These are phyloP conservation scores for Bombyx mandarina DNA, from an alignment of 1,140 invertebrate genomes.

Conservation along the genomic window DNA sequence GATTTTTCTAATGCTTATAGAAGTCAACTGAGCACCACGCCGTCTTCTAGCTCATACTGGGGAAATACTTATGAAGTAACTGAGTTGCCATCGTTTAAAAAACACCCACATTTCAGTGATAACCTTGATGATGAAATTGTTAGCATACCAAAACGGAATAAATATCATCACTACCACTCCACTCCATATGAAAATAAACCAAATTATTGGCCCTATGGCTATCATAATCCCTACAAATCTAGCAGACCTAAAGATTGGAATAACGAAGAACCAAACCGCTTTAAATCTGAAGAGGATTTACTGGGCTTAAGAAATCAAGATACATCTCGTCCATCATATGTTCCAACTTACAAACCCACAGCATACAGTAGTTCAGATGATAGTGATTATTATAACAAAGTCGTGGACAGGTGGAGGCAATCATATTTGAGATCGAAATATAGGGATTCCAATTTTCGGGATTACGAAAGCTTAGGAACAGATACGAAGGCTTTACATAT, in stretches of 20 bases:
- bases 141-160: slow-evolving; percentile 45
- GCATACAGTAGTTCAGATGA: slow-evolving; percentile 27
- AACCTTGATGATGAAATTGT: slow-evolving; percentile 37
- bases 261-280: slow-evolving; percentile 35
- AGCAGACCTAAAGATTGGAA: slow-evolving; percentile 40
- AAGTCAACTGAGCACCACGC: slow-evolving; percentile 30
- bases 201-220: slow-evolving; percentile 27
- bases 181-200: slow-evolving; percentile 17
- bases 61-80: slow-evolving; percentile 41
- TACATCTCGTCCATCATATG: slow-evolving; percentile 40
- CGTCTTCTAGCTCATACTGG: slow-evolving; percentile 36
- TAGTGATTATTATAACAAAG: slow-evolving; percentile 43
- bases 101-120: slow-evolving; percentile 29
- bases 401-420: slow-evolving; percentile 54
- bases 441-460: slow-evolving; percentile 33
- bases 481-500: slow-evolving; percentile 46
- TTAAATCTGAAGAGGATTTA: slow-evolving; percentile 60
- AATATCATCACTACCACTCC: slow-evolving; percentile 27
- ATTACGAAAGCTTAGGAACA: slow-evolving; percentile 47
- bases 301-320: slow-evolving; percentile 55
- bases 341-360: slow-evolving; percentile 35
- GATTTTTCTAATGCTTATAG: slow-evolving; percentile 42
- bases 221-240: slow-evolving; percentile 29
- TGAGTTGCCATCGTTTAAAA: slow-evolving; percentile 30
- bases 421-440: slow-evolving; percentile 53